Conservation (phyloP, 2,113 vertebrate species). For the Isurus oxyrinchus region DNA sequence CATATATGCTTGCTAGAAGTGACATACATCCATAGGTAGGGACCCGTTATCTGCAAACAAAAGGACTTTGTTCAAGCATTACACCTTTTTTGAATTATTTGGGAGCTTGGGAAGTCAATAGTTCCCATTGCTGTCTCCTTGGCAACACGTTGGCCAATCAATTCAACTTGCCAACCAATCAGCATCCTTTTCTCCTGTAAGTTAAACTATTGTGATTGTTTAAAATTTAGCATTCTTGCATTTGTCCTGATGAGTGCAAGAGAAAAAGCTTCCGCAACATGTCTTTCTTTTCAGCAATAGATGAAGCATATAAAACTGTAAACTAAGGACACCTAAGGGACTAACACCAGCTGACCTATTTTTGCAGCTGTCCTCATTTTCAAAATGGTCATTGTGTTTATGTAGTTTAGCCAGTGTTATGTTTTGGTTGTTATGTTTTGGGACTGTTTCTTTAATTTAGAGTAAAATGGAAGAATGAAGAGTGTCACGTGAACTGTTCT, state of each 20-base stretch:
- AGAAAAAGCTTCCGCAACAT: too few relatives aligned
- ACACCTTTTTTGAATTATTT: background rate
- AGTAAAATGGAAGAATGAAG: too few relatives aligned
- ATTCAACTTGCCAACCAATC: too few relatives aligned
- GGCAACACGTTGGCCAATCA: too few relatives aligned
- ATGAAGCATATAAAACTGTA: background rate
- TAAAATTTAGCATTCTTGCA: too few relatives aligned
- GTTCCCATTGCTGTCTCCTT: background rate
- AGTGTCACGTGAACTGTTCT: too few relatives aligned
- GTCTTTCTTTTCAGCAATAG: too few relatives aligned
- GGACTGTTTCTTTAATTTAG: too few relatives aligned
- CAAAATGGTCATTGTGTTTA: background rate
- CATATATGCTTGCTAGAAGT: background rate
- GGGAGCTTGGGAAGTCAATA: background rate
- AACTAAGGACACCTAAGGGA: background rate
- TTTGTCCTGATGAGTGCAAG: too few relatives aligned
- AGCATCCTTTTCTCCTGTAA: too few relatives aligned
- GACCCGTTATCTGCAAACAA: background rate
- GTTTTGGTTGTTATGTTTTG: too few relatives aligned
- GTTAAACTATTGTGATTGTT: too few relatives aligned
- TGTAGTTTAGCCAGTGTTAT: background rate
- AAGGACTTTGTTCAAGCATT: background rate
- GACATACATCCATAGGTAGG: background rate
- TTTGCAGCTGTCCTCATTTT: background rate
- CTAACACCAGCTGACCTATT: background rate